Percentiles rank a stretch among this genome's conserved stretches.
phyloP scores from a whole-genome alignment of 2,888 invertebrate genomes.

The Malachius bipustulatus region DNA sequence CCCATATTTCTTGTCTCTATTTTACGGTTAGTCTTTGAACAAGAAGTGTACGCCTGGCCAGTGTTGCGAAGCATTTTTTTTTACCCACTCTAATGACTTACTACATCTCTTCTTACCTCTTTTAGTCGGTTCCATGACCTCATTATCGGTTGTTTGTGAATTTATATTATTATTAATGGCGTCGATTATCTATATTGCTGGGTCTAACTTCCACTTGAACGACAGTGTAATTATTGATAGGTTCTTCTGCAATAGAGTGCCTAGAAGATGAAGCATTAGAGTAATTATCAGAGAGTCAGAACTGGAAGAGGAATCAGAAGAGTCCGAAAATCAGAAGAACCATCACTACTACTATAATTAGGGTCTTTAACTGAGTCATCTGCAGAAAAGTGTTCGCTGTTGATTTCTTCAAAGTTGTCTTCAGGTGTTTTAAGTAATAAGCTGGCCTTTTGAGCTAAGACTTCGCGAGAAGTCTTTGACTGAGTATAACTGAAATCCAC shows the following conservation, averaged over 20 bases:
- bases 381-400: constrained; percentile 1
- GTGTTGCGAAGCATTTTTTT: constrained; percentile 3
- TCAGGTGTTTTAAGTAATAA: not conserved
- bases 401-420: constrained; percentile 3
- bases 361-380: constrained; percentile 2
- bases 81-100: constrained; percentile 3
- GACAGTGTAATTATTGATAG: not conserved
- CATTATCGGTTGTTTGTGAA: constrained; percentile 3
- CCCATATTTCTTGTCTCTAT: constrained; percentile 1
- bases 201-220: constrained; percentile 1
- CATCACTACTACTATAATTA: constrained; percentile 1
- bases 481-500: not conserved
- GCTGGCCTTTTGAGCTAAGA: constrained; percentile 1
- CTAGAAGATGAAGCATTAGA: not conserved
- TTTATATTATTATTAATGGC: constrained; percentile 1
- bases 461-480: constrained; percentile 2
- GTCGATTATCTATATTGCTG: not conserved
- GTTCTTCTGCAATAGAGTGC: constrained; percentile 1
- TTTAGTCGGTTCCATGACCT: constrained; percentile 1
- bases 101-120: constrained; percentile 1
- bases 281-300: constrained; percentile 3
- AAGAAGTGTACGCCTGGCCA: constrained; percentile 3
- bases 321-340: constrained; percentile 1
- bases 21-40: constrained; percentile 2
- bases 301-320: constrained; percentile 2